Base-by-base conservation (phyloP, 2,113 vertebrate genomes). In the Bufo gargarizans region DNA sequence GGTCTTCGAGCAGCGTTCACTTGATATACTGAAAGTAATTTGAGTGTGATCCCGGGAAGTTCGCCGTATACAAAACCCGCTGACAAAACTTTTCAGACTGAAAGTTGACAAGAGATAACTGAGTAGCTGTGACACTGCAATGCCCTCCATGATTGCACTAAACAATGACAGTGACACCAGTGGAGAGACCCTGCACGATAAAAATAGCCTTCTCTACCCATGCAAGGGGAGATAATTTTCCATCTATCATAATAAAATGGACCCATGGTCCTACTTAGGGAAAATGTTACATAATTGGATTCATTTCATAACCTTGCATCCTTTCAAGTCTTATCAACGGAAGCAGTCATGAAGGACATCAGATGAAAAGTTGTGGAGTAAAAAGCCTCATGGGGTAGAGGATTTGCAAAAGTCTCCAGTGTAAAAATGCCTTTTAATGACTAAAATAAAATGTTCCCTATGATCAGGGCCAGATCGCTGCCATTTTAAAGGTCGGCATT, bases 31-130 rank as follows among this genome's bases (percentile, higher is more conserved):
- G 84, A n/a, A 76, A 65, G 85, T 77, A 77, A 86, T 78, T 47
- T 79, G 85, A 86, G 85, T 61, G 50, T 16, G 74, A 86, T 78
- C 74, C 43, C 7, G 63, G 74, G 13, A 61, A 47, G 17, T 78
- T 86, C 22, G 43, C 4, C 43, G 8, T 20, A 82, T 65, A 88
- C 71, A 88, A 88, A 88, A 88, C 71, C 80, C 59, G 79, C 87
- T 88, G 87, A 88, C 87, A 88, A 76, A 83, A 88, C 56, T 20
- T 88, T 88, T 88, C 87, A 83, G n/a, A 43, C 43, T 20, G 53
- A 22, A 81, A 33, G 67, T 74, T 79, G 45, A 88, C 45, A 79
- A n/a, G 69, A 83, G 87, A 83, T 77, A 82, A 88, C 14, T 76
- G 87, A 77, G 77, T 61, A 55, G 79, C 69, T 19, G 80, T 77